Evolutionary conservation across 1,140 invertebrate species (phyloP).

Genomic region (Bathynomus jamesi): DNA sequence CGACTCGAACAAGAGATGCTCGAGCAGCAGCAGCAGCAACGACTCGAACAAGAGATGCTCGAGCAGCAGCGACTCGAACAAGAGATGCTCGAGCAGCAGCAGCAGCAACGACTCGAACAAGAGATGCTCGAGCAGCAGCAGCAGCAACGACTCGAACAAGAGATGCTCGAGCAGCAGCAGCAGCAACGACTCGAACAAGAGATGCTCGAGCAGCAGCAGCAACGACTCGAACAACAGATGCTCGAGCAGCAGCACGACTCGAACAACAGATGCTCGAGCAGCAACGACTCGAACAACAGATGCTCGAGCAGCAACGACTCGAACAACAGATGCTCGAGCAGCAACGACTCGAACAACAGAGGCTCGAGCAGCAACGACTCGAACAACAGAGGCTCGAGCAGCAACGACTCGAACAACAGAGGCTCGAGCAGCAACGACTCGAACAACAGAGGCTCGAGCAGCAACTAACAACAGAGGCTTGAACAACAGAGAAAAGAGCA

Average conservation of each 20-base stretch:
- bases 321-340: constrained; percentile 5
- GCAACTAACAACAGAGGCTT: constrained; percentile 2
- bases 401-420: neutral
- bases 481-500: neutral
- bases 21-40: constrained; percentile 5
- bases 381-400: neutral
- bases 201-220: neutral
- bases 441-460: neutral
- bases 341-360: neutral
- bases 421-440: neutral
- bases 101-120: constrained; percentile 8
- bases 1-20: neutral
- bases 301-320: neutral
- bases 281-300: too few relatives aligned
- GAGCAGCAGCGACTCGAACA: neutral
- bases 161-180: neutral
- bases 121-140: neutral
- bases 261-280: neutral
- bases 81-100: neutral
- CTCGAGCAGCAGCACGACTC: neutral
- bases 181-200: neutral
- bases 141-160: neutral
- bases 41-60: constrained; percentile 4
- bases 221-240: neutral
- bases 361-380: neutral